A percentile compares a stretch with the other conserved stretches of the same genome.
These are phyloP conservation scores for Esperia sulphurella DNA, from an alignment of 2,888 invertebrate species.

Conservation along the genomic window DNA sequence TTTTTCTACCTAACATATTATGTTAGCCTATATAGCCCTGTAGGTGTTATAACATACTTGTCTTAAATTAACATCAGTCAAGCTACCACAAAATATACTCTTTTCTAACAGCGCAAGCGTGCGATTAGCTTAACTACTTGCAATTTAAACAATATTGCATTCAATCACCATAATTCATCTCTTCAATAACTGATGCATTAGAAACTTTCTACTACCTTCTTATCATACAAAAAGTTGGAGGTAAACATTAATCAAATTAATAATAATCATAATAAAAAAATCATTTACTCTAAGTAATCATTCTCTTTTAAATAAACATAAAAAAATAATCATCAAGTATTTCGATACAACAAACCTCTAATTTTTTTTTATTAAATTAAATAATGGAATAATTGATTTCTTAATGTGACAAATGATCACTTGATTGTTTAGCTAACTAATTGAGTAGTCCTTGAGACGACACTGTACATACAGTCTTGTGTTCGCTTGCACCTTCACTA, in stretches of 20 bases:
- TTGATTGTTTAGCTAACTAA: constrained; percentile 47
- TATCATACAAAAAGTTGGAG: constrained; percentile 59
- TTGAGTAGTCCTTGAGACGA: constrained; percentile 35
- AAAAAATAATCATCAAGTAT: constrained; percentile 67
- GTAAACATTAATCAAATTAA: constrained; percentile 57
- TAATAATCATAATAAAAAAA: constrained; percentile 47
- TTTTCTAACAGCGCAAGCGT: constrained; percentile 33
- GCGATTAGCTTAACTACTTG: constrained; percentile 33
- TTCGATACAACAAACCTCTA: constrained; percentile 64
- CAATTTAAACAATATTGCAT: constrained; percentile 24
- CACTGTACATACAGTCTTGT: constrained; percentile 19
- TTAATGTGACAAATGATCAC: constrained; percentile 42
- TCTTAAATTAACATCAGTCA: constrained; percentile 12
- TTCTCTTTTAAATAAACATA: constrained; percentile 65
- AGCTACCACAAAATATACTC: constrained; percentile 25
- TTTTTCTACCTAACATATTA: too few relatives aligned
- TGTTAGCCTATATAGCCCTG: too few relatives aligned
- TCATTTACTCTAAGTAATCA: constrained; percentile 69
- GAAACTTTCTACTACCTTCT: constrained; percentile 47
- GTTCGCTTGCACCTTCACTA: constrained; percentile 38
- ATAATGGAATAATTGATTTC: constrained; percentile 76
- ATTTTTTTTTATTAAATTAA: constrained; percentile 46
- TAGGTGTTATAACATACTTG: too few relatives aligned
- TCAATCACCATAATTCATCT: constrained; percentile 23
- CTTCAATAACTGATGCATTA: constrained; percentile 48